Conservation (phyloP, 2,113 vertebrate genomes). For the Myxocyprinus asiaticus region DNA sequence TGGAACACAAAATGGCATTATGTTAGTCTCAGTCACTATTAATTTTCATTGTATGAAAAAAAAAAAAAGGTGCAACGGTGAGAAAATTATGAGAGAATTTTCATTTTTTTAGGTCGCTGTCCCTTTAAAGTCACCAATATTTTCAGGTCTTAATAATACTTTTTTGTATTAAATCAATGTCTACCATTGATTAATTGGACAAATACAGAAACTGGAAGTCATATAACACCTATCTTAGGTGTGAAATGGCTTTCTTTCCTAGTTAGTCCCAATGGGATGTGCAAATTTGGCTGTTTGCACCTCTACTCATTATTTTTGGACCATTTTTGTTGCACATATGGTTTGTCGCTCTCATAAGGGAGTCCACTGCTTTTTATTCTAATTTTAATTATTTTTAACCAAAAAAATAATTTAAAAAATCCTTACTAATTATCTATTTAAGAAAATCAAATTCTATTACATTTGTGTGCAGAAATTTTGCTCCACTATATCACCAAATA, state of each 20-base stretch:
- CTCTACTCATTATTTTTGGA: conserved; percentile 5
- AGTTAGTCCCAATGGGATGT: conserved; percentile 2
- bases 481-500: no score
- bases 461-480: neutral
- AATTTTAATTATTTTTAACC: no score
- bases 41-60: no score
- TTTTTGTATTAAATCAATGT: neutral
- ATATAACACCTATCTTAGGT: neutral
- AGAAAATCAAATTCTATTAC: neutral
- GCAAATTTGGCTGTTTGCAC: neutral
- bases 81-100: no score
- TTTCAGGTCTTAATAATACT: neutral
- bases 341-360: neutral
- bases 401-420: no score
- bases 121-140: no score
- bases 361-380: neutral
- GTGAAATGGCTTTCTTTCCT: conserved; percentile 13
- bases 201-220: neutral
- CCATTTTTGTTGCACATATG: neutral
- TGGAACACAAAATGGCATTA: no score
- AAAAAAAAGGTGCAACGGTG: no score
- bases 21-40: no score
- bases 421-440: no score
- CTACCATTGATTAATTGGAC: neutral
- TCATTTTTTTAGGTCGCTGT: no score